phyloP scores from a whole-genome alignment of 30 jellyfish, hydroid and myxozoan genomes.

The Calvadosia cruxmelitensis region DNA sequence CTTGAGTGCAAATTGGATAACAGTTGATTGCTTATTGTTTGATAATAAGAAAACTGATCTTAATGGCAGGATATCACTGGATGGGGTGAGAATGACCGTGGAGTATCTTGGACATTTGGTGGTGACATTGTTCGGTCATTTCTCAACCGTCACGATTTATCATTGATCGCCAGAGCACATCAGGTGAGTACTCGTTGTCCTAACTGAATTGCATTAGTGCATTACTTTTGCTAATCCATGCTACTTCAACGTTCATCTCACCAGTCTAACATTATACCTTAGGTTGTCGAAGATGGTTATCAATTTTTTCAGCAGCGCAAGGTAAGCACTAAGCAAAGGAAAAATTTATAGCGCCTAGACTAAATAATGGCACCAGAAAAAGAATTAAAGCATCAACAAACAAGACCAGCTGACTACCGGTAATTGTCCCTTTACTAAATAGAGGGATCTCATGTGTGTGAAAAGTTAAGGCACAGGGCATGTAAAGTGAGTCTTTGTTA shows the following conservation, averaged over 20 bases:
- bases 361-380: no score
- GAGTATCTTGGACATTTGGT: conserved; percentile 99
- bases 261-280: neutral
- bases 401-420: no score
- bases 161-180: conserved; percentile 90
- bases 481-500: no score
- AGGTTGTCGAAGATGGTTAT: conserved; percentile 99
- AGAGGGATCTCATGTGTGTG: no score
- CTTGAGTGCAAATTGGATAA: no score
- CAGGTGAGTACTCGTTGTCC: conserved; percentile 62
- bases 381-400: no score
- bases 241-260: neutral
- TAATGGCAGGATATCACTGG: conserved; percentile 86
- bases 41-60: no score
- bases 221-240: neutral
- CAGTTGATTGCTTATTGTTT: no score
- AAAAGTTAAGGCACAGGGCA: no score
- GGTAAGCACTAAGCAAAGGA: conserved; percentile 27
- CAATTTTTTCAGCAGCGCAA: conserved; percentile 85
- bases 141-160: conserved; percentile 52
- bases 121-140: conserved; percentile 77
- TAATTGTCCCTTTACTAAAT: no score
- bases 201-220: neutral
- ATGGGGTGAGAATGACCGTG: conserved; percentile 99
- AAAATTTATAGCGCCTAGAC: no score